phyloP scores from a whole-genome alignment of 1,140 invertebrate genomes.

The Saccostrea glomerata region DNA sequence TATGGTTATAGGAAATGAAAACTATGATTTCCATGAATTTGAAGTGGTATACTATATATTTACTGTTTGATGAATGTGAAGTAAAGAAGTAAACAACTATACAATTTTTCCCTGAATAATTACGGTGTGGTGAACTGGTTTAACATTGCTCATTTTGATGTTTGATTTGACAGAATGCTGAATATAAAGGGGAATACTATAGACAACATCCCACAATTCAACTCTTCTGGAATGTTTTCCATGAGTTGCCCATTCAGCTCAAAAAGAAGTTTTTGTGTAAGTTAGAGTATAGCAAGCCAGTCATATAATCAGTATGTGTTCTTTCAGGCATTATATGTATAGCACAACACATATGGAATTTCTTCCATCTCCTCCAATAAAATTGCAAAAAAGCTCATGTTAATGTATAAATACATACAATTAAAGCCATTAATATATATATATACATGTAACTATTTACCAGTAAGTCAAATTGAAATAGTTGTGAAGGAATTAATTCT shows the following conservation, averaged over 20 bases:
- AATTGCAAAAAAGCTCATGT: too few species aligned
- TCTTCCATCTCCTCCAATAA: neutral
- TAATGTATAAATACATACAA: too few species aligned
- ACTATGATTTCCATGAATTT: constrained; percentile 92
- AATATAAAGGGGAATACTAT: constrained; percentile 92
- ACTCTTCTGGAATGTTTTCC: constrained; percentile 97
- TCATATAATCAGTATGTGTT: too few species aligned
- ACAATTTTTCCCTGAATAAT: neutral
- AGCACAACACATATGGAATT: neutral
- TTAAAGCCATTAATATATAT: too few species aligned
- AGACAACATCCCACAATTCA: constrained; percentile 89
- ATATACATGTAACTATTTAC: too few species aligned
- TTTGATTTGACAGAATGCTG: constrained; percentile 82
- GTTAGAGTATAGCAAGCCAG: constrained; percentile 34
- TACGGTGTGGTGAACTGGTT: neutral
- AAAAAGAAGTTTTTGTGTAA: constrained; percentile 88
- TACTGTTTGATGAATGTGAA: neutral
- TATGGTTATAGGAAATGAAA: constrained; percentile 87
- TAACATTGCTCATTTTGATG: neutral
- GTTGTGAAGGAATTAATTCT: too few species aligned
- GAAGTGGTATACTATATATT: constrained; percentile 80
- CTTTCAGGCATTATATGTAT: neutral
- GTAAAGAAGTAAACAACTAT: neutral
- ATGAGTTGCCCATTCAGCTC: constrained; percentile 89
- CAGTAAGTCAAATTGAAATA: too few species aligned